Conservation (phyloP, 2,113 vertebrate genomes). For the Ptyas mucosa region DNA sequence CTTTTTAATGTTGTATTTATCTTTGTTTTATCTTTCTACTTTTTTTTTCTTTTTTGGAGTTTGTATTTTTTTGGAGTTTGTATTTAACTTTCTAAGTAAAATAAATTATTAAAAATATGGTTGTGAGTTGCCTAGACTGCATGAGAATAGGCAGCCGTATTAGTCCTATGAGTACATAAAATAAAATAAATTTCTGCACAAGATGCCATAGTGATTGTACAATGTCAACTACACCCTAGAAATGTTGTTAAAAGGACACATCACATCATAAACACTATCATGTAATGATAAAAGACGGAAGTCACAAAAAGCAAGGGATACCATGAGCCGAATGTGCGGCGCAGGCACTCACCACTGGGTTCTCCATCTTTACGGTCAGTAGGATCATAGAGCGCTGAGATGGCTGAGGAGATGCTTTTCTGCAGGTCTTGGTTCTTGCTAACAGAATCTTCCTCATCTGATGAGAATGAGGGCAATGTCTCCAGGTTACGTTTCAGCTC, state of each 20-base stretch:
- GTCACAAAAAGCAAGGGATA: not conserved
- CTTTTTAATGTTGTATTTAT: not conserved
- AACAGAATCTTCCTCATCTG: slow-evolving; percentile 89
- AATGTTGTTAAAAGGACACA: not conserved
- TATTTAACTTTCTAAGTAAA: not conserved
- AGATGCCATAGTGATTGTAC: not conserved
- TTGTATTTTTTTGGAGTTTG: not conserved
- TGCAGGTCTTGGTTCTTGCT: slow-evolving; percentile 93
- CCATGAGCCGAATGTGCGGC: not conserved
- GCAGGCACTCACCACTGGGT: slow-evolving; percentile 19
- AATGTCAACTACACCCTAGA: not conserved
- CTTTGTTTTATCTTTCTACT: not conserved
- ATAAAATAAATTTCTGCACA: not conserved
- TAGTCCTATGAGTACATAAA: not conserved
- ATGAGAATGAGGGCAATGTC: slow-evolving; percentile 89
- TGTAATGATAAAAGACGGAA: not conserved
- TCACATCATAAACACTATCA: too few species aligned
- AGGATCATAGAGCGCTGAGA: slow-evolving; percentile 88
- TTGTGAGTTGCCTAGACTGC: not conserved
- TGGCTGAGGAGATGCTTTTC: slow-evolving; percentile 91
- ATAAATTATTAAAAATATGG: not conserved
- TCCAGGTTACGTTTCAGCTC: slow-evolving; percentile 91
- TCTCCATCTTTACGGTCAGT: slow-evolving; percentile 72
- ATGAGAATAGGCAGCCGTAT: not conserved
- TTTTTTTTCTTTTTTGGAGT: not conserved